Evolutionary conservation across 2,113 vertebrate species (phyloP).

Genomic region (Lophius piscatorius): DNA sequence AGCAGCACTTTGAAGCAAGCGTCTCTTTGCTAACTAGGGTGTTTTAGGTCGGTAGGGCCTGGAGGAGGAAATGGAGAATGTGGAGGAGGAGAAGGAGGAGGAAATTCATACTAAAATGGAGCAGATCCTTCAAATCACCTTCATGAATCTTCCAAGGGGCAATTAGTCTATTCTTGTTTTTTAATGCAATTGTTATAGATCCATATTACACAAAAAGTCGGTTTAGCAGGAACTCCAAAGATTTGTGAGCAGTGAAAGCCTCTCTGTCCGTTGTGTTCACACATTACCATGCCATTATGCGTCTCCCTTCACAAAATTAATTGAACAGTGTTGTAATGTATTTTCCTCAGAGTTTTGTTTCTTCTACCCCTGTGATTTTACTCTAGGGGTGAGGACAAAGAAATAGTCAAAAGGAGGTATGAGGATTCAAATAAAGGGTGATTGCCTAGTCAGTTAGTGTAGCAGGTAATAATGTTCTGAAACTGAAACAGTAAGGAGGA

Average conservation of each 20-base stretch:
- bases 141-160: conserved; percentile 67
- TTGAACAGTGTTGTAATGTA: conserved; percentile 45
- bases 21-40: conserved; percentile 65
- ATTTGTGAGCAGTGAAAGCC: conserved; percentile 66
- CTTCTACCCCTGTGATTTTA: conserved; percentile 33
- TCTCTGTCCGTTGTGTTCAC: conserved; percentile 67
- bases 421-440: conserved; percentile 14
- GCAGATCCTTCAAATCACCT: conserved; percentile 76
- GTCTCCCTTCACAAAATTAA: conserved; percentile 61
- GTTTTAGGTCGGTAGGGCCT: conserved; percentile 30
- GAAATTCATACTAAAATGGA: conserved; percentile 67
- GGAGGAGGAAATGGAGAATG: conserved; percentile 28
- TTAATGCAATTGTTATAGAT: conserved; percentile 72
- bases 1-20: conserved; percentile 76
- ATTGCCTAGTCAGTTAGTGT: conserved; percentile 23
- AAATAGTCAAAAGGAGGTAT: conserved; percentile 10
- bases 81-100: conserved; percentile 44
- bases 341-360: conserved; percentile 54
- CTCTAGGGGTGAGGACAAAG: conserved; percentile 7
- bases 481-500: conserved; percentile 9
- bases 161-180: conserved; percentile 56
- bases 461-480: conserved; percentile 20
- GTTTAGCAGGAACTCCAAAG: conserved; percentile 60
- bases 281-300: conserved; percentile 74
- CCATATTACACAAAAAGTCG: conserved; percentile 53